phyloP scores from a whole-genome alignment of 2,888 invertebrate species.

The Cecidostiba fungosa region DNA sequence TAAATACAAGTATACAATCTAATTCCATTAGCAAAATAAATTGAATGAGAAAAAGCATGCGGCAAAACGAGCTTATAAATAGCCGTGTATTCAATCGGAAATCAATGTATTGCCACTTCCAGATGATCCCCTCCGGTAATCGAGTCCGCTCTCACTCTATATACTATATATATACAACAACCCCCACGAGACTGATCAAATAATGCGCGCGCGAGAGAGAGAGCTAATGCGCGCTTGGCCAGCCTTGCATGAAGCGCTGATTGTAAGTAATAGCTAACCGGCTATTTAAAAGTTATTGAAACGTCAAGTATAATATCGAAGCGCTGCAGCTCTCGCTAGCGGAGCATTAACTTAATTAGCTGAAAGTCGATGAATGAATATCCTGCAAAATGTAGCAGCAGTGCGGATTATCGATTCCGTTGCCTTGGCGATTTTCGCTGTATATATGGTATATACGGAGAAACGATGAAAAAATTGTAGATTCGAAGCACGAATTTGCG shows the following conservation, averaged over 20 bases:
- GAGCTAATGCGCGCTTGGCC: slow-evolving; percentile 67
- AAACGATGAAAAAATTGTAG: not conserved
- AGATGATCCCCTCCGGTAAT: slow-evolving; percentile 63
- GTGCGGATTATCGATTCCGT: slow-evolving; percentile 40
- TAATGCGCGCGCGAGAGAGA: slow-evolving; percentile 42
- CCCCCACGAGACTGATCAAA: slow-evolving; percentile 64
- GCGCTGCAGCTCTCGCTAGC: not conserved
- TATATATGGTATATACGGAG: not conserved
- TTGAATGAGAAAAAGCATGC: not conserved
- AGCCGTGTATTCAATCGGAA: slow-evolving; percentile 52
- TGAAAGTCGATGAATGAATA: slow-evolving; percentile 28
- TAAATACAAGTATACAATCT: not conserved
- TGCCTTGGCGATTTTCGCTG: slow-evolving; percentile 31
- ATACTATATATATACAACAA: not conserved
- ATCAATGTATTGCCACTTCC: slow-evolving; percentile 55
- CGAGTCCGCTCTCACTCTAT: slow-evolving; percentile 53
- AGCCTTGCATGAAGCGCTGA: slow-evolving; percentile 72
- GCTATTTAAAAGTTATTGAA: slow-evolving; percentile 69
- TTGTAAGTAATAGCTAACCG: slow-evolving; percentile 70
- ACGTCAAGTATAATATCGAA: slow-evolving; percentile 44
- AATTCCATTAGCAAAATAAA: slow-evolving; percentile 19
- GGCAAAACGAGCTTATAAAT: slow-evolving; percentile 26
- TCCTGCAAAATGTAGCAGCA: not conserved
- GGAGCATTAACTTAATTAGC: slow-evolving; percentile 51
- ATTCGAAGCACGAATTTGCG: not conserved